These are phyloP conservation scores for Andricus curvator DNA, from an alignment of 2,888 invertebrate species.

Conservation along the genomic window DNA sequence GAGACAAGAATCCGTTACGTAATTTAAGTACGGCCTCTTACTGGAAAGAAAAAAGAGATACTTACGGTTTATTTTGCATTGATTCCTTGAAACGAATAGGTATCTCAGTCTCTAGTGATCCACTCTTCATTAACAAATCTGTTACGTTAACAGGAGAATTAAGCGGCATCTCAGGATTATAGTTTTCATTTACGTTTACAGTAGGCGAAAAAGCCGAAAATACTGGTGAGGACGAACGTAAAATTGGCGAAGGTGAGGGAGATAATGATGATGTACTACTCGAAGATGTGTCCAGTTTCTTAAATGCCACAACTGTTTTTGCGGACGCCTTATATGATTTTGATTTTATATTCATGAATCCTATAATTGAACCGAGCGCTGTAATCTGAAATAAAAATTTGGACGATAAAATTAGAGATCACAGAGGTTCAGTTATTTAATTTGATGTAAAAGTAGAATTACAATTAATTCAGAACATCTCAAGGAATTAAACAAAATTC, in stretches of 20 bases:
- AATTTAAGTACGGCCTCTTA: no score
- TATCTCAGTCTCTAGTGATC: conserved; percentile 55
- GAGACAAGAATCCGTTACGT: no score
- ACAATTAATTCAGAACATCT: no score
- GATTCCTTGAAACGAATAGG: conserved; percentile 40
- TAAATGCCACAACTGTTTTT: conserved; percentile 64
- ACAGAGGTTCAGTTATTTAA: no score
- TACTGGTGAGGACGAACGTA: background rate
- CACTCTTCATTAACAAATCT: conserved; percentile 53
- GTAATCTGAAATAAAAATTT: conserved; percentile 63
- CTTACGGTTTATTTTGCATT: background rate
- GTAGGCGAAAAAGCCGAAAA: conserved; percentile 41
- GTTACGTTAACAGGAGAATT: conserved; percentile 62
- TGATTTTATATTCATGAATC: conserved; percentile 64
- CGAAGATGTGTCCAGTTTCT: conserved; percentile 68
- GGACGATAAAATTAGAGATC: background rate
- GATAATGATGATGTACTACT: conserved; percentile 44
- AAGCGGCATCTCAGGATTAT: background rate
- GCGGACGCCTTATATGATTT: conserved; percentile 51
- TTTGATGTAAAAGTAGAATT: no score
- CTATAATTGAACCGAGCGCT: conserved; percentile 63
- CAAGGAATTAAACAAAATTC: no score
- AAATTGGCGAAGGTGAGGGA: conserved; percentile 35
- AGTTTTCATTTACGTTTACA: conserved; percentile 41
- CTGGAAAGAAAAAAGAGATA: background rate